These are phyloP conservation scores for Atherinomorus stipes DNA, from an alignment of 2,113 vertebrate genomes.

Conservation along the genomic window DNA sequence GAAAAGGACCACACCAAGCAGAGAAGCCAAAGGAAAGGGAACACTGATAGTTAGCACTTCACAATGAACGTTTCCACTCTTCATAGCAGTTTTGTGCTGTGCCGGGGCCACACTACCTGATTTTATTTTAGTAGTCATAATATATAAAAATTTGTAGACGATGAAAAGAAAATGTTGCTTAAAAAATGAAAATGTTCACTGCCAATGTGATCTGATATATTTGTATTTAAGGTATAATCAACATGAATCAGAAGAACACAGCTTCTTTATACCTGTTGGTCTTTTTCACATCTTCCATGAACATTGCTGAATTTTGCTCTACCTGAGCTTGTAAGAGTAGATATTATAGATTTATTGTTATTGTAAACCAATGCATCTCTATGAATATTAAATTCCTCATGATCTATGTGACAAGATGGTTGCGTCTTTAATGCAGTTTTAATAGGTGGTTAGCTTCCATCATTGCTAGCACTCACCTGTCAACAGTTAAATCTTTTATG, in stretches of 20 bases:
- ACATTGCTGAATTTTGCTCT: slow-evolving; percentile 64
- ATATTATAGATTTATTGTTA: slow-evolving; percentile 71
- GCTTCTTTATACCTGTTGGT: slow-evolving; percentile 69
- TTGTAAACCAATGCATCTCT: slow-evolving; percentile 78
- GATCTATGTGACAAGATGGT: slow-evolving; percentile 50
- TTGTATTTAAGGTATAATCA: slow-evolving; percentile 74
- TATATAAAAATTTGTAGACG: slow-evolving; percentile 59
- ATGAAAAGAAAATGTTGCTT: slow-evolving; percentile 40
- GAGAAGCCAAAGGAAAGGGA: slow-evolving; percentile 80
- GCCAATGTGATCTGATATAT: slow-evolving; percentile 76
- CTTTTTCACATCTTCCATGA: slow-evolving; percentile 62
- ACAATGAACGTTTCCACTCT: slow-evolving; percentile 43
- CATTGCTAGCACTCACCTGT: not conserved
- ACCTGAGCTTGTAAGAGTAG: slow-evolving; percentile 68
- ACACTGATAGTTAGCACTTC: slow-evolving; percentile 73
- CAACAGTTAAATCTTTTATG: slow-evolving; percentile 27
- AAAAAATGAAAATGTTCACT: slow-evolving; percentile 70
- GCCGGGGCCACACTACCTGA: slow-evolving; percentile 62
- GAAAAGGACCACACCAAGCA: slow-evolving; percentile 65
- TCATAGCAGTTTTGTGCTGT: slow-evolving; percentile 50
- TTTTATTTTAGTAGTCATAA: slow-evolving; percentile 72
- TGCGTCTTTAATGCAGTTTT: slow-evolving; percentile 10
- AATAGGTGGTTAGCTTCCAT: not conserved
- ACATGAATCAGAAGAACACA: slow-evolving; percentile 56
- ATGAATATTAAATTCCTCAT: slow-evolving; percentile 78